Percentiles rank a stretch among this genome's conserved stretches.
Conservation (phyloP, 2,113 vertebrate species). For the Mola mola region DNA sequence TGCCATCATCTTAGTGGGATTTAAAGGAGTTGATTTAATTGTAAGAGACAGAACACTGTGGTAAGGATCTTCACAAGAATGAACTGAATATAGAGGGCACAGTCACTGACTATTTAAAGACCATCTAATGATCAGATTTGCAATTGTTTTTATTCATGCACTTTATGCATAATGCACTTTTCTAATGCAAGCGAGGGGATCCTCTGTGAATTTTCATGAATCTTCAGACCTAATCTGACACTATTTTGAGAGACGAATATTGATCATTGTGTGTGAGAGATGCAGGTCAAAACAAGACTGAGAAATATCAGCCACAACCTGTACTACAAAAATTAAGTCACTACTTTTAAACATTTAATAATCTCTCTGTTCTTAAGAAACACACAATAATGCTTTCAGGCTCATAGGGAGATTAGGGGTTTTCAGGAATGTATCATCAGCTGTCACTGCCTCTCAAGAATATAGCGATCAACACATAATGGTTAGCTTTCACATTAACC, state of each 20-base stretch:
- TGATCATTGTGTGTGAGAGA: slow-evolving; percentile 2
- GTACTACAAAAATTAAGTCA: not conserved
- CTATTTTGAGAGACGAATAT: slow-evolving; percentile 6
- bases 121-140: slow-evolving; percentile 43
- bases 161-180: slow-evolving; percentile 37
- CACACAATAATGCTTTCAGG: not conserved
- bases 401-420: slow-evolving; percentile 17
- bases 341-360: slow-evolving; percentile 24
- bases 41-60: not conserved
- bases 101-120: slow-evolving; percentile 49
- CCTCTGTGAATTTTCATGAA: not conserved
- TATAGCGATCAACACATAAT: slow-evolving; percentile 57
- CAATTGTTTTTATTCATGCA: slow-evolving; percentile 37
- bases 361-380: not conserved
- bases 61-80: slow-evolving; percentile 15
- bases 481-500: slow-evolving; percentile 61
- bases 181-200: not conserved
- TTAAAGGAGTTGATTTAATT: slow-evolving; percentile 15
- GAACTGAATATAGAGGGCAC: slow-evolving; percentile 20
- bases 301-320: not conserved
- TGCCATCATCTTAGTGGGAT: not conserved
- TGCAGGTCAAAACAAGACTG: not conserved
- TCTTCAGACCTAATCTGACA: slow-evolving; percentile 7
- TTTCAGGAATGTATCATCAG: slow-evolving; percentile 40
- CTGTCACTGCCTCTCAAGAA: slow-evolving; percentile 33